Conservation (phyloP, 2,113 vertebrate species). For the Atrichornis clamosus region DNA sequence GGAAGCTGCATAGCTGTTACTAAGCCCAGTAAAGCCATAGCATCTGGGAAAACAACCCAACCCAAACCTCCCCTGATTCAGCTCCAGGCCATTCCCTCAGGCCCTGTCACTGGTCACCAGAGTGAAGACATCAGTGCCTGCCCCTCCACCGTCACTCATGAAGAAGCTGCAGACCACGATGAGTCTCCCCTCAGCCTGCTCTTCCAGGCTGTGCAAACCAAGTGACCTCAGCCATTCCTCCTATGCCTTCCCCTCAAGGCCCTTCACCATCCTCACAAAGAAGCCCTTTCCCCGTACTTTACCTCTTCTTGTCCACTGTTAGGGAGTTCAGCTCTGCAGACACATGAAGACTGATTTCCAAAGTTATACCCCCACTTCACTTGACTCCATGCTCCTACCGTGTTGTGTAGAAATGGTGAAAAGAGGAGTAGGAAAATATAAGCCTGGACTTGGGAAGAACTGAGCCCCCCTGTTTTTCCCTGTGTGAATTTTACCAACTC, state of each 20-base stretch:
- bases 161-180: neutral
- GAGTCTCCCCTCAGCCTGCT: neutral
- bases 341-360: neutral
- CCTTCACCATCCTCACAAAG: neutral
- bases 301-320: neutral
- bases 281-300: neutral
- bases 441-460: neutral
- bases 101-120: neutral
- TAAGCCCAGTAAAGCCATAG: neutral
- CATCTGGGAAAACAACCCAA: neutral
- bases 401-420: neutral
- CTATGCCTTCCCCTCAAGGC: neutral
- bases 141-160: neutral
- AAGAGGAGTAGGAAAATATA: neutral
- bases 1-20: neutral
- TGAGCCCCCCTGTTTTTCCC: neutral
- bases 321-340: neutral
- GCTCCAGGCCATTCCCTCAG: neutral
- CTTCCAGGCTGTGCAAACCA: neutral
- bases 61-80: neutral
- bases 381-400: fast-evolving
- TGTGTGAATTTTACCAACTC: neutral
- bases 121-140: neutral
- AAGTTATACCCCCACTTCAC: neutral
- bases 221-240: neutral